These are phyloP conservation scores for Actinia tenebrosa DNA, from an alignment of 64 coral and sea anemone species.

Conservation along the genomic window DNA sequence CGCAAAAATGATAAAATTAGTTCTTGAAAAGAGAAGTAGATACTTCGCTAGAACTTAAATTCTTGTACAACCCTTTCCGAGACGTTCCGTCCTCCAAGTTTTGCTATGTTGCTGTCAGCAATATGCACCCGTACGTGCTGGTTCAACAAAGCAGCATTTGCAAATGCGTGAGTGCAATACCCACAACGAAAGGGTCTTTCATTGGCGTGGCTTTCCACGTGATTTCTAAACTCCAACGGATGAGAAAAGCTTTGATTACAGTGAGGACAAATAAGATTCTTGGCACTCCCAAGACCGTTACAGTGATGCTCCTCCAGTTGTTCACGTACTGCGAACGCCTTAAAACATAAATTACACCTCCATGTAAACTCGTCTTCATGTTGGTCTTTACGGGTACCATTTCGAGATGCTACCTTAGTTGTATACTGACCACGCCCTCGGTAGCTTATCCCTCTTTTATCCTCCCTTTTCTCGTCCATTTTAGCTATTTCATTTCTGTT, in stretches of 20 bases:
- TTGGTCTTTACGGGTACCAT: slow-evolving; percentile 9
- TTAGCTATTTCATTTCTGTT: slow-evolving; percentile 19
- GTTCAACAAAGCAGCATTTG: slow-evolving; percentile 75
- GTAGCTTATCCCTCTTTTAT: slow-evolving; percentile 49
- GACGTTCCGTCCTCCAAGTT: slow-evolving; percentile 36
- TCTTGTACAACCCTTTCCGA: slow-evolving; percentile 31
- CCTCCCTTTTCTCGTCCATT: slow-evolving; percentile 39
- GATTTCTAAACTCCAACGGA: slow-evolving; percentile 72
- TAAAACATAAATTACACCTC: slow-evolving; percentile 92
- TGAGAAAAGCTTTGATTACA: slow-evolving; percentile 83
- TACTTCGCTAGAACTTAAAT: not conserved
- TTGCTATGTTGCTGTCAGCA: slow-evolving; percentile 60
- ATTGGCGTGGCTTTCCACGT: slow-evolving; percentile 80
- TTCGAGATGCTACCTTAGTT: not conserved
- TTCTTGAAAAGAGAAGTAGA: not conserved
- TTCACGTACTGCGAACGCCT: slow-evolving; percentile 81
- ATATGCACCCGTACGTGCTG: slow-evolving; percentile 92
- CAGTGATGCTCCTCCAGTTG: slow-evolving; percentile 86
- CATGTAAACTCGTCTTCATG: slow-evolving; percentile 81
- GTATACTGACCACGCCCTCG: slow-evolving; percentile 56
- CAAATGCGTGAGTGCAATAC: slow-evolving; percentile 84
- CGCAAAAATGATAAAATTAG: not conserved
- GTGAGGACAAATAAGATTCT: slow-evolving; percentile 77
- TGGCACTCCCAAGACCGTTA: slow-evolving; percentile 52
- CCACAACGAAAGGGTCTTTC: slow-evolving; percentile 90